Evolutionary conservation across 1,140 invertebrate genomes (phyloP).

Genomic region (Drosophila serrata): DNA sequence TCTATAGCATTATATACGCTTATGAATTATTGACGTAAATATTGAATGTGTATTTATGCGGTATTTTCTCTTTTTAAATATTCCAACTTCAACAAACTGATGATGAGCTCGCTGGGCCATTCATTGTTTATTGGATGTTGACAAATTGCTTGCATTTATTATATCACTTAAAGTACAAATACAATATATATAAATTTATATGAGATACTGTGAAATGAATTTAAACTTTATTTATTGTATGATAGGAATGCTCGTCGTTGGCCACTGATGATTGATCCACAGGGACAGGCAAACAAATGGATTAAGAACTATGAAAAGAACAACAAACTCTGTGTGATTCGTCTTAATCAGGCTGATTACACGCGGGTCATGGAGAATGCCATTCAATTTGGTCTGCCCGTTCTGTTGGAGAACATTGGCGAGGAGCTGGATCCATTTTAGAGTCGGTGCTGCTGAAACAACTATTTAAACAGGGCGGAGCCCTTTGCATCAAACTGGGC

Average conservation of each 20-base stretch:
- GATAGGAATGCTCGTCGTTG: constrained; percentile 93
- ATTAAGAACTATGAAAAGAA: constrained; percentile 97
- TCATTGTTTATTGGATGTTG: constrained; percentile 17
- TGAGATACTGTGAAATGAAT: neutral
- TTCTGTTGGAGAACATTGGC: constrained; percentile 93
- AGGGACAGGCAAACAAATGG: constrained; percentile 97
- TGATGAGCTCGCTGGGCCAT: constrained; percentile 21
- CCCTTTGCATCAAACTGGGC: constrained; percentile 93
- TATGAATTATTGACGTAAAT: constrained; percentile 65
- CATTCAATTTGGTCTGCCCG: constrained; percentile 96
- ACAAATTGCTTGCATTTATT: constrained; percentile 29
- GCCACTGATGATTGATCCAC: constrained; percentile 98
- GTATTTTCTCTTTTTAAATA: constrained; percentile 53
- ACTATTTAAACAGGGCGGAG: constrained; percentile 95
- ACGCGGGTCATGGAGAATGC: constrained; percentile 95
- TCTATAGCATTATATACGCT: constrained; percentile 63
- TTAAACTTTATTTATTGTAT: constrained; percentile 22
- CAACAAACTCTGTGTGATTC: constrained; percentile 93
- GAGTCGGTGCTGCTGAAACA: constrained; percentile 95
- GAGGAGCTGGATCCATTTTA: constrained; percentile 96
- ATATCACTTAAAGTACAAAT: constrained; percentile 27
- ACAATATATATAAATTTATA: constrained; percentile 1
- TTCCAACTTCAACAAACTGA: constrained; percentile 40
- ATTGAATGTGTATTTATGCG: constrained; percentile 58
- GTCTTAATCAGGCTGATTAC: constrained; percentile 93